Conservation (phyloP, 1,140 invertebrate species). For the Leptopilina boulardi region DNA sequence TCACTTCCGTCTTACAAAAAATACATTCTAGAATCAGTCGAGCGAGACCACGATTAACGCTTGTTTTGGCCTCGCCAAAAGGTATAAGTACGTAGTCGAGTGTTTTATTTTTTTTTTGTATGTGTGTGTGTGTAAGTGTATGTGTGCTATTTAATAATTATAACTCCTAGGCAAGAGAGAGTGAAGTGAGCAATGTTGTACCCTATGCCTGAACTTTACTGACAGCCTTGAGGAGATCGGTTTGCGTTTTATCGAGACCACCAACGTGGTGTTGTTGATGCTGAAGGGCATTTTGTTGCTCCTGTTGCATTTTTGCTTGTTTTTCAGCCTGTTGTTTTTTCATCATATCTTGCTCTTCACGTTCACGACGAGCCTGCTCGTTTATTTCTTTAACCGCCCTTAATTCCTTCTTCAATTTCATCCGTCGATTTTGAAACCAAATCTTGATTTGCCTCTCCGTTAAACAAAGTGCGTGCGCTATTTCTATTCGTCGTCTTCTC, state of each 20-base stretch:
- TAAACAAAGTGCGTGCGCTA: conserved; percentile 95
- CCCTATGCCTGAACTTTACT: conserved; percentile 82
- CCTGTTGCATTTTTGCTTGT: conserved; percentile 84
- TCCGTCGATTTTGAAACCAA: conserved; percentile 97
- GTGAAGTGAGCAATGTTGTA: conserved; percentile 58
- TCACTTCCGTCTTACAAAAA: conserved; percentile 55
- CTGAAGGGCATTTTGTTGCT: conserved; percentile 77
- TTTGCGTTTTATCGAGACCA: conserved; percentile 80
- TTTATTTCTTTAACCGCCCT: conserved; percentile 96
- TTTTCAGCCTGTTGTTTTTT: conserved; percentile 93
- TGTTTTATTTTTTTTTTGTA: conserved; percentile 4
- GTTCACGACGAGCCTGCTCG: conserved; percentile 92
- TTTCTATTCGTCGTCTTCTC: conserved; percentile 95
- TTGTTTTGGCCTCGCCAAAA: conserved; percentile 55
- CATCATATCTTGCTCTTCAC: conserved; percentile 93
- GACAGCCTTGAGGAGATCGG: conserved; percentile 81
- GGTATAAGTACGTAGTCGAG: conserved; percentile 68
- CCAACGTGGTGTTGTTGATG: conserved; percentile 80
- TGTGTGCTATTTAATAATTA: conserved; percentile 40
- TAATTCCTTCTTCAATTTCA: conserved; percentile 98
- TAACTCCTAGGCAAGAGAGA: conserved; percentile 65
- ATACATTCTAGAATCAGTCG: conserved; percentile 70
- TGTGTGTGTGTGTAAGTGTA: conserved; percentile 40
- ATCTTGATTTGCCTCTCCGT: conserved; percentile 98
- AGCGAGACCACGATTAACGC: conserved; percentile 52